A percentile compares a stretch with the other conserved stretches of the same genome.
Conservation (phyloP, 1,140 invertebrate species). For the Drosophila biarmipes region DNA sequence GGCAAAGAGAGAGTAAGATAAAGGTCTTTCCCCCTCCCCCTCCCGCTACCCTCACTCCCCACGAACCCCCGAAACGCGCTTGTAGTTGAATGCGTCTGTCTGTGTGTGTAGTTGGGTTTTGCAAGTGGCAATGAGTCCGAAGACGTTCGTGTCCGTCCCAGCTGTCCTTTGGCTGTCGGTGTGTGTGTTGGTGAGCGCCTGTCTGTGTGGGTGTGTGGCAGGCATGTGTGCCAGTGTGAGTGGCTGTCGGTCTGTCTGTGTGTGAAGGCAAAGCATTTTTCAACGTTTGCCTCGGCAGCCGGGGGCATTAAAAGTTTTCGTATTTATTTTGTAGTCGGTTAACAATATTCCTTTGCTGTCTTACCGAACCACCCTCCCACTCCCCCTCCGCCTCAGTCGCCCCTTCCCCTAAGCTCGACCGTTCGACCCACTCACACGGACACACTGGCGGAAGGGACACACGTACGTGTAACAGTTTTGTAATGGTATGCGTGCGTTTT, state of each 20-base stretch:
- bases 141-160: conserved; percentile 73
- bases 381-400: neutral
- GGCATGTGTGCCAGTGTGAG: conserved; percentile 24
- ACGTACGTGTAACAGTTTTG: conserved; percentile 73
- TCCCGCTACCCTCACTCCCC: neutral
- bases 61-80: conserved; percentile 4
- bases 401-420: conserved; percentile 29
- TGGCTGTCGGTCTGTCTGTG: conserved; percentile 12
- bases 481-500: conserved; percentile 81
- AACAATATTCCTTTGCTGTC: conserved; percentile 75
- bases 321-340: conserved; percentile 84
- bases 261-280: conserved; percentile 70
- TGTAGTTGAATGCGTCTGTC: conserved; percentile 34
- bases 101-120: conserved; percentile 68
- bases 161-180: conserved; percentile 34
- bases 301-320: conserved; percentile 83
- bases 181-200: conserved; percentile 14
- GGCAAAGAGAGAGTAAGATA: conserved; percentile 24
- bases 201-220: conserved; percentile 15
- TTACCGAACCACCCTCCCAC: conserved; percentile 1
- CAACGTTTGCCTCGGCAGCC: conserved; percentile 71
- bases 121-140: conserved; percentile 82
- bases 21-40: conserved; percentile 3
- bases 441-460: conserved; percentile 28
- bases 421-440: conserved; percentile 40